Conservation (phyloP, 2,797 vertebrate genomes). For the Alcedo quadribrachys region DNA sequence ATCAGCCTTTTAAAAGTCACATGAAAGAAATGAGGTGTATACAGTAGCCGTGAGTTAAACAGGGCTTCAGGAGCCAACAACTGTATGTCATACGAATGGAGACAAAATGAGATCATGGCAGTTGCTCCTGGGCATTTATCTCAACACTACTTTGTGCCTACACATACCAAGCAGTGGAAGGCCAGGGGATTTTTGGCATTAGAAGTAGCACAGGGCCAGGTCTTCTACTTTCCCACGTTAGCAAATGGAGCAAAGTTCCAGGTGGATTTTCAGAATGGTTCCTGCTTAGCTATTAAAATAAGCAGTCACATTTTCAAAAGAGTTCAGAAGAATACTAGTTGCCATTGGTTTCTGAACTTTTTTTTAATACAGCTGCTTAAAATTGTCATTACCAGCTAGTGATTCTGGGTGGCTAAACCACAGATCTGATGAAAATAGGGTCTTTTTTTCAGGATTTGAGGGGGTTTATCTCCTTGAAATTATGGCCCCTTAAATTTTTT, state of each 20-base stretch:
- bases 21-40: slow-evolving; percentile 20
- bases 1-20: slow-evolving; percentile 7
- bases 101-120: slow-evolving; percentile 52
- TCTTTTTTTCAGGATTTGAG: background rate
- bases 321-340: background rate
- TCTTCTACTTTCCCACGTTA: background rate
- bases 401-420: background rate
- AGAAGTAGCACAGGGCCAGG: background rate
- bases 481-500: background rate
- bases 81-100: background rate
- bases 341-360: background rate
- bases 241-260: background rate
- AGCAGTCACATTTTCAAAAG: background rate
- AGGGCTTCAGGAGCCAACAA: slow-evolving; percentile 35
- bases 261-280: background rate
- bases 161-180: slow-evolving; percentile 3
- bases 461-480: background rate
- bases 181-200: background rate
- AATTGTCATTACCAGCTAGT: background rate
- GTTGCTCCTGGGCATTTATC: slow-evolving; percentile 33
- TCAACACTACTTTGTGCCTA: slow-evolving; percentile 17
- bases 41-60: slow-evolving; percentile 8
- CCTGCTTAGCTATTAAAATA: background rate
- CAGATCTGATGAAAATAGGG: background rate
- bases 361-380: background rate